Evolutionary conservation across 1,140 invertebrate species (phyloP).

Genomic region (Penaeus japonicus): DNA sequence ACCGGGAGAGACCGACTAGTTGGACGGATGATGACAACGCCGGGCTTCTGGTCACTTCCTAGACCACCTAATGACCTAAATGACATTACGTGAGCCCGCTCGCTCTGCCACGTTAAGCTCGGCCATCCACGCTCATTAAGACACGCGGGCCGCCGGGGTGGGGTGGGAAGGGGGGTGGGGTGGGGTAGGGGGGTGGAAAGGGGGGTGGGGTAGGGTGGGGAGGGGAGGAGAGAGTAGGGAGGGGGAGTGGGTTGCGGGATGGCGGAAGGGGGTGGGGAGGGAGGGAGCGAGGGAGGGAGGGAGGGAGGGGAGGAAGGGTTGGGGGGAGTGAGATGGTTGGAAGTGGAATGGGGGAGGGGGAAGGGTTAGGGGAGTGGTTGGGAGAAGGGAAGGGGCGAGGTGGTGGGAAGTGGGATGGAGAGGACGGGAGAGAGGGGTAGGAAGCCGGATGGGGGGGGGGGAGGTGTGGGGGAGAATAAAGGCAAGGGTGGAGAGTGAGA

Average conservation of each 20-base stretch:
- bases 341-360: neutral
- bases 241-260: neutral
- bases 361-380: neutral
- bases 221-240: neutral
- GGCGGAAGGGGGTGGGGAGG: neutral
- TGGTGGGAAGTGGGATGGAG: neutral
- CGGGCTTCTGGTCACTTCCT: slow-evolving; percentile 52
- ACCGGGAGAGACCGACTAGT: neutral
- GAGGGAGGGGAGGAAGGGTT: neutral
- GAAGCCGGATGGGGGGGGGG: neutral
- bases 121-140: slow-evolving; percentile 34
- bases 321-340: neutral
- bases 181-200: neutral
- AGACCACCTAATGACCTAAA: slow-evolving; percentile 51
- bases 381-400: neutral
- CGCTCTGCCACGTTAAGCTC: neutral
- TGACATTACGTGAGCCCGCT: slow-evolving; percentile 43
- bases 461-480: neutral
- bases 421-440: neutral
- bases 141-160: neutral
- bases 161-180: no score
- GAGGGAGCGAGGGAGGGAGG: neutral
- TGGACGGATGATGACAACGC: neutral
- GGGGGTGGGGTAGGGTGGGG: neutral
- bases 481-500: neutral